Base-by-base conservation (phyloP, 1,140 invertebrate genomes). In the Luehdorfia chinensis region DNA sequence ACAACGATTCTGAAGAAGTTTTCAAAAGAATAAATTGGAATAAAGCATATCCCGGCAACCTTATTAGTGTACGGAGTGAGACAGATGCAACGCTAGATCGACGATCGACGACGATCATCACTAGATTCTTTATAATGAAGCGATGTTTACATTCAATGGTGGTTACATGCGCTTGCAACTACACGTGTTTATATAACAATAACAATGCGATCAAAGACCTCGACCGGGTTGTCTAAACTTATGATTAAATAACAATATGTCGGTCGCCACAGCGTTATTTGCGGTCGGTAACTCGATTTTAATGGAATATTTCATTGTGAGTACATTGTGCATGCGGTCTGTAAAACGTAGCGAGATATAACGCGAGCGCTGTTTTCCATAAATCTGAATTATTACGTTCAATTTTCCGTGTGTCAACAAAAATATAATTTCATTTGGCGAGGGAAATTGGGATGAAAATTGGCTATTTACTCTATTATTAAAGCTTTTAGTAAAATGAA, bases 171-270 rank as follows among this genome's bases (percentile, higher is more conserved):
- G n/a, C n/a, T n/a, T n/a, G n/a, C n/a, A n/a, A n/a, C n/a, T n/a
- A n/a, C n/a, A n/a, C n/a, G n/a, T n/a, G n/a, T n/a, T n/a, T n/a
- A n/a, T n/a, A n/a, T n/a, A n/a, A n/a, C n/a, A n/a, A n/a, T n/a
- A n/a, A n/a, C n/a, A n/a, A n/a, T n/a, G n/a, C n/a, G n/a, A n/a
- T n/a, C n/a, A n/a, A n/a, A n/a, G n/a, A n/a, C n/a, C n/a, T n/a
- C n/a, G n/a, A n/a, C 69, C 46, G 57, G 55, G 43, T 39, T 61
- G 58, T 71, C 54, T 59, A 67, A 68, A 61, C 60, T 63, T 48
- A n/a, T n/a, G n/a, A 41, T 67, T 66, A 63, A 66, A 74, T 63
- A 69, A 64, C 55, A 64, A 62, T 59, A 55, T 37, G 31, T 44
- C 15, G 44, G 23, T 19, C 14, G 33, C 36, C 25, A n/a, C n/a